Conservation (phyloP, 2,888 invertebrate species). For the Papilio protenor region DNA sequence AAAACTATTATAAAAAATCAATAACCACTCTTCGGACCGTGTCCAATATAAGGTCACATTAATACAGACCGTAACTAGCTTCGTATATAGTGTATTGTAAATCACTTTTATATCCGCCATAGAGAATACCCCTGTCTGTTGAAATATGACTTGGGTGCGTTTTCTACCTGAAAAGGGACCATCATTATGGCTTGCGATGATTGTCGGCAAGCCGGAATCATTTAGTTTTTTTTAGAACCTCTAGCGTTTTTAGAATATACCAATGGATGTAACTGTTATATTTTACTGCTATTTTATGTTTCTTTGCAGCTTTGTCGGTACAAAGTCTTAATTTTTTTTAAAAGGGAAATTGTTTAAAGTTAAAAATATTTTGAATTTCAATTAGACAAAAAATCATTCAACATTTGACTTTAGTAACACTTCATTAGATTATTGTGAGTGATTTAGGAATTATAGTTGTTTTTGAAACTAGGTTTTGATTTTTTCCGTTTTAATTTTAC, state of each 20-base stretch:
- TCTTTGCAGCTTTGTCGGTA: slow-evolving; percentile 36
- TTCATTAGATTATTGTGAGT: background rate
- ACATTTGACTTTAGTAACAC: background rate
- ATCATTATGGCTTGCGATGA: slow-evolving; percentile 71
- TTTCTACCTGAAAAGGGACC: slow-evolving; percentile 82
- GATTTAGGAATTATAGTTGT: background rate
- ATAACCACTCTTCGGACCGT: slow-evolving; percentile 70
- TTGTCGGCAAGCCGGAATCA: slow-evolving; percentile 80
- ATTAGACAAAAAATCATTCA: background rate
- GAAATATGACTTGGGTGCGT: slow-evolving; percentile 81
- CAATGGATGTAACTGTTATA: slow-evolving; percentile 70
- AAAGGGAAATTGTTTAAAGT: background rate
- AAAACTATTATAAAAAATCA: slow-evolving; percentile 70
- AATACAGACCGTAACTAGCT: slow-evolving; percentile 72
- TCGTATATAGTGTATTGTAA: slow-evolving; percentile 80
- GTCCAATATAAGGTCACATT: slow-evolving; percentile 76
- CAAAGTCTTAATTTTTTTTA: background rate
- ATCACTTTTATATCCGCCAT: slow-evolving; percentile 80
- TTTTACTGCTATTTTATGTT: slow-evolving; percentile 45
- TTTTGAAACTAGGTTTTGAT: too few species aligned
- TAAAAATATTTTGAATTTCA: background rate
- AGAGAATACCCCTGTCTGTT: slow-evolving; percentile 76
- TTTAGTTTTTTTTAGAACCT: slow-evolving; percentile 66
- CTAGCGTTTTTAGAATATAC: slow-evolving; percentile 61
- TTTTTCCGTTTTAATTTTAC: background rate